Base-by-base conservation (phyloP, 2,888 invertebrate genomes). In the Drosophila tanythrix region DNA sequence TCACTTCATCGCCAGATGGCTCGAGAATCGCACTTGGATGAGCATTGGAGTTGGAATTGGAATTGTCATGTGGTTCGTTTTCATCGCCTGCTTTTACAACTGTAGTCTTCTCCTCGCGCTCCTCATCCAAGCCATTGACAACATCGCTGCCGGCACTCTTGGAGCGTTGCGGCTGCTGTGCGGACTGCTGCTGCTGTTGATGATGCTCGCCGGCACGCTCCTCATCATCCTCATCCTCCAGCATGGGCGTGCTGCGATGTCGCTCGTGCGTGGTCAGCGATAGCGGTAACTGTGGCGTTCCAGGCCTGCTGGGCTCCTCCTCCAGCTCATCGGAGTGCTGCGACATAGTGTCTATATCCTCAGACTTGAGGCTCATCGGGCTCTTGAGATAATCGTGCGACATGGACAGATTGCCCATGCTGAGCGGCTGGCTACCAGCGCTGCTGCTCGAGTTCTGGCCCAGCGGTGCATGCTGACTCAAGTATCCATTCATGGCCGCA, bases 281-380 rank as follows among this genome's bases (percentile, higher is more conserved):
- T 3, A 96, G 93, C 27, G 96, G 96, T 51, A 95, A 94, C 56
- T 96, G 96, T 79, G 95, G 95, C 15, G 96, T 96, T 85, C 95
- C 95, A 10, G 95, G 94, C 66, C 96, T 94, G 55, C 92, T 92
- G 13, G 95, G 95, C 77, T 96, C 96, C 71, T 96, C 96, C 75
- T 93, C 93, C 86, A 93, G 87, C 90, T 97, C 97, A 27, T 96
- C 90, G 93, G 93, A 93, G 93, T 96, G 92, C 95, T 96, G 93
- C 93, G 96, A 78, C 95, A 96, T 94, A 94, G 95, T 79, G 94
- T 95, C 82, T 94, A 96, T 94, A 94, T 95, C 72, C 94, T 96
- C 91, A 93, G 95, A 90, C 90, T 94, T 91, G 94, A 94, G 61
- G 94, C 95, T 85, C 94, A 95, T 87, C 15, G 95, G 95, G 85